Base-by-base conservation (phyloP, 1,140 invertebrate genomes). In the Meloidogyne chitwoodi region DNA sequence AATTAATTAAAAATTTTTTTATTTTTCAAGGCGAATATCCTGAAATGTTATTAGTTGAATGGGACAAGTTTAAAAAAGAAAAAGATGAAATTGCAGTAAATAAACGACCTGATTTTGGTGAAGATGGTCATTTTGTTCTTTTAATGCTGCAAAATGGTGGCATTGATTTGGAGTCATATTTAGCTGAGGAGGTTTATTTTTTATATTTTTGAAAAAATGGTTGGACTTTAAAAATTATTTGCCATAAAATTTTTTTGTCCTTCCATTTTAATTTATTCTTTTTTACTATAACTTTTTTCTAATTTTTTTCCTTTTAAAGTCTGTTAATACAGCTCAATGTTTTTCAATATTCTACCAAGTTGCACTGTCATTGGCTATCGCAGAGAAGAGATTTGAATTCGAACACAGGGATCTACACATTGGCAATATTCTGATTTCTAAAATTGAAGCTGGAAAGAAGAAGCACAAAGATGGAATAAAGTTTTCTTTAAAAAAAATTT, bases 281-380 rank as follows among this genome's bases (percentile, higher is more conserved):
- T n/a, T n/a, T n/a, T n/a, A n/a, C n/a, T n/a, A n/a, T n/a, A n/a
- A n/a, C n/a, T n/a, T 56, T 75, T n/a, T 8, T 19, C 29, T 48
- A 14, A 26, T 34, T 62, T 76, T 75, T 76, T 14, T 41, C 27
- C n/a, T 27, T 29, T 38, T 10, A n/a, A 38, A 38, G 34, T 6
- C 3, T 38, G 76, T 27, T 69, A 4, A 24, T 12, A 27, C 78
- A 68, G 27, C 38, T 34, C 14, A 65, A 63, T 11, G 74, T 24
- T 77, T 78, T 78, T 77, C 76, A 12, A 77, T 77, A 22, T 77
- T 77, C n/a, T 78, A 68, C 24, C 76, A 77, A 77, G 22, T 77
- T 1, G 76, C 76, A 0, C 24, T 77, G 6, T 68, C 63, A 14
- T 29, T 77, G 1, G 64, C 66, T 19, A 68, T 77, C 5, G 76